Conservation (phyloP, 2,888 invertebrate species). For the Phania funesta region DNA sequence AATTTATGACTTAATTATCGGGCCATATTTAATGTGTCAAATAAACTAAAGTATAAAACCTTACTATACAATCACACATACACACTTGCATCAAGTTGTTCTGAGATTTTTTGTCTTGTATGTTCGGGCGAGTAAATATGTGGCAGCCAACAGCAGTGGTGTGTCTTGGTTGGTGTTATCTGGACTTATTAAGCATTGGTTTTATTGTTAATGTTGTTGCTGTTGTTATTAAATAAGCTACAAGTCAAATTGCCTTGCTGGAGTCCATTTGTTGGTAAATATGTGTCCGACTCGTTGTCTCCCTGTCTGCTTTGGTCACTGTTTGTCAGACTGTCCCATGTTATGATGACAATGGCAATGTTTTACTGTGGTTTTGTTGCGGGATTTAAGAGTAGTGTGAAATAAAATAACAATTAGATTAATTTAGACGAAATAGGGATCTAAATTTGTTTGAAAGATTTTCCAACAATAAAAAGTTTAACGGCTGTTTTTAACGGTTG, state of each 20-base stretch:
- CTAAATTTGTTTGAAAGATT: no score
- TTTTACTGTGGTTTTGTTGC: conserved; percentile 26
- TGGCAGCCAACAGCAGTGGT: conserved; percentile 41
- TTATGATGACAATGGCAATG: conserved; percentile 27
- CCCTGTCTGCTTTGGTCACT: conserved; percentile 9
- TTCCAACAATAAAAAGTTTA: no score
- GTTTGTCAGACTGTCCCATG: conserved; percentile 22
- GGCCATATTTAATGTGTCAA: conserved; percentile 80
- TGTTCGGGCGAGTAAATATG: conserved; percentile 4
- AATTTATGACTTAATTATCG: conserved; percentile 81
- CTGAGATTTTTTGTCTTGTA: conserved; percentile 42
- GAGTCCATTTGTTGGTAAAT: conserved; percentile 57
- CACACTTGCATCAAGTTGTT: conserved; percentile 6
- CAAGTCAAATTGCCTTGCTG: conserved; percentile 64
- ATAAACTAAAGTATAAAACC: conserved; percentile 82
- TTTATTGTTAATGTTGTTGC: conserved; percentile 70
- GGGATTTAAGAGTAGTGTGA: not conserved
- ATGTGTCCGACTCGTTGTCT: conserved; percentile 34
- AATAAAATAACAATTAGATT: no score
- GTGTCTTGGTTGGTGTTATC: conserved; percentile 56
- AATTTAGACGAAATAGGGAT: no score
- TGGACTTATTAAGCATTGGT: conserved; percentile 73
- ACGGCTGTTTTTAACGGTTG: no score
- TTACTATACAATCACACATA: conserved; percentile 68
- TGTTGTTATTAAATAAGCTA: conserved; percentile 69